These are phyloP conservation scores for Sycon ciliatum DNA, from an alignment of 37 sponge, comb jelly and placozoan species.

Conservation along the genomic window DNA sequence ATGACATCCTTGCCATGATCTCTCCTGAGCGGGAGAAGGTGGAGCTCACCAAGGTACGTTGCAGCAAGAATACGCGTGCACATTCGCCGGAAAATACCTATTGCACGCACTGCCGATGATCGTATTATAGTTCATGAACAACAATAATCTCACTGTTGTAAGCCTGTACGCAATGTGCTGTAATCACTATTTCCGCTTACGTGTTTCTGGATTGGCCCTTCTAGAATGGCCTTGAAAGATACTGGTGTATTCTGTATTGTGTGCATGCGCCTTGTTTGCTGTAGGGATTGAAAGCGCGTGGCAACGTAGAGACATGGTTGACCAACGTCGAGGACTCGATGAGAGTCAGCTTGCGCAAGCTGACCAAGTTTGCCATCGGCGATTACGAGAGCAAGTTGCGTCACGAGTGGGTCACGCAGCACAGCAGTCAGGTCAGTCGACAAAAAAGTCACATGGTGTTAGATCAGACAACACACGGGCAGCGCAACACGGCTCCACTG, in stretches of 20 bases:
- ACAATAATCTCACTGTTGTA: no score
- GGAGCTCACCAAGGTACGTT: slow-evolving; percentile 53
- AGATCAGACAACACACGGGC: no score
- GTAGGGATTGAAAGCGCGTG: slow-evolving; percentile 76
- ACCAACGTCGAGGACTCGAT: slow-evolving; percentile 86
- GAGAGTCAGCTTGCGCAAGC: slow-evolving; percentile 70
- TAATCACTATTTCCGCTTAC: no score
- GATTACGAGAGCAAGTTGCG: slow-evolving; percentile 72
- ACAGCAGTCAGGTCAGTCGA: slow-evolving; percentile 59
- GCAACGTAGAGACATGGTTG: slow-evolving; percentile 95
- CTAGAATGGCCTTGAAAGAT: no score
- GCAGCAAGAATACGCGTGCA: neutral
- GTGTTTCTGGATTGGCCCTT: no score
- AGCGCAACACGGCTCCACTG: no score
- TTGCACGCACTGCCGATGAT: no score
- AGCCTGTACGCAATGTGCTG: no score
- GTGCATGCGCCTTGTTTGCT: neutral
- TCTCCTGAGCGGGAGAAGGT: slow-evolving; percentile 86
- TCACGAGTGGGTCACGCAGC: slow-evolving; percentile 87
- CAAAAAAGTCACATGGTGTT: neutral
- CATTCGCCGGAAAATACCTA: no score
- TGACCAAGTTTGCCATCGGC: slow-evolving; percentile 76
- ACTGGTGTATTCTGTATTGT: no score
- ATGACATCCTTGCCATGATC: slow-evolving; percentile 89
- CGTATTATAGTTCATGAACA: no score